Conservation (phyloP, 2,797 vertebrate genomes). For the Capromys pilorides region DNA sequence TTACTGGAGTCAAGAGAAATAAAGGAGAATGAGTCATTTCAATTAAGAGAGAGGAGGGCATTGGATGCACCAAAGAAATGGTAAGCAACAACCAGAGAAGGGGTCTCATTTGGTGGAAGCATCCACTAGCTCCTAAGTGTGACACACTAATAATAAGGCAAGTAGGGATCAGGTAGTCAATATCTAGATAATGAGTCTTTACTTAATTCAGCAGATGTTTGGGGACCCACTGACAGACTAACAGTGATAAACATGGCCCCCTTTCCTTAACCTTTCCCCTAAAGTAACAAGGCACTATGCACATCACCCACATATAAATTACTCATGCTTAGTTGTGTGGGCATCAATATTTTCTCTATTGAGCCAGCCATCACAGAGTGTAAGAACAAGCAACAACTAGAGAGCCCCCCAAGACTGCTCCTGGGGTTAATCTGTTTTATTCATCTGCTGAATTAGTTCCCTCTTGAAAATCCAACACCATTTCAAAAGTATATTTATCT, state of each 20-base stretch:
- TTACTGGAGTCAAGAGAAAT: background rate
- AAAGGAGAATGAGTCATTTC: background rate
- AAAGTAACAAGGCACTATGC: background rate
- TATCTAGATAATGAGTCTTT: background rate
- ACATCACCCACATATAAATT: background rate
- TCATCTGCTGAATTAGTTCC: background rate
- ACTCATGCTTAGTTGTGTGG: background rate
- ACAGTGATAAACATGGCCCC: background rate
- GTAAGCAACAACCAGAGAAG: background rate
- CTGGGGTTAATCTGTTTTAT: background rate
- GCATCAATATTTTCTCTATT: background rate
- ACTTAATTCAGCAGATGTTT: background rate
- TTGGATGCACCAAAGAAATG: background rate
- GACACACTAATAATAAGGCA: background rate
- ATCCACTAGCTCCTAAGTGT: background rate
- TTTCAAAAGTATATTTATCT: conserved; percentile 29
- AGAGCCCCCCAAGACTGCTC: background rate
- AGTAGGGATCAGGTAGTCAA: background rate
- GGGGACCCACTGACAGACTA: background rate
- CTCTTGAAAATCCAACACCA: conserved; percentile 22
- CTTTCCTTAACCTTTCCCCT: background rate
- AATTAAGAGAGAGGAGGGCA: background rate
- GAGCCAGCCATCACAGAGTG: background rate
- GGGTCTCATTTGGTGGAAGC: background rate
- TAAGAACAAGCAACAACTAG: background rate